Base-by-base conservation (phyloP, 1,140 invertebrate genomes). In the Papilio aristodemus region DNA sequence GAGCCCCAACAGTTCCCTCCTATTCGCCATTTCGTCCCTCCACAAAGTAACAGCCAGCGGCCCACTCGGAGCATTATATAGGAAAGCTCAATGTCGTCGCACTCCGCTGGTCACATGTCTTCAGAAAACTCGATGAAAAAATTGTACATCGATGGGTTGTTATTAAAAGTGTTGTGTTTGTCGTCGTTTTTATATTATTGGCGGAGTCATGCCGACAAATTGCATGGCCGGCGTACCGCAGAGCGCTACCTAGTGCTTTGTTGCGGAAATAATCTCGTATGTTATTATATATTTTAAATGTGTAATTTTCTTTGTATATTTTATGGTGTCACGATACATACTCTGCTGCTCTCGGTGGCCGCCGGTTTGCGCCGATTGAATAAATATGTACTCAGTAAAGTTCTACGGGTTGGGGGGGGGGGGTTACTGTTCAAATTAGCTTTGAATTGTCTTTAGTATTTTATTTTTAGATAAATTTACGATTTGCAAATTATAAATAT, bases 81-180 rank as follows among this genome's bases (percentile, higher is more conserved):
- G 38, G 11, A 2, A 22, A 14, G 60, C 46, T 72, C 75, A 80
- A 79, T 78, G 80, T 78, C 80, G 78, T 13, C 64, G 54, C 32
- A 27, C 27, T 62, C 36, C 36, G 36, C 36, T 17, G 36, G 9
- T 39, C 36, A 62, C 36, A 36, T 59, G 9, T 17, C 27, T 62
- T 58, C 32, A 27, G 57, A 25, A n/a, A 57, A 27, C 25, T 57
- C 27, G 25, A 57, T 5, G 57, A 58, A 27, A 32, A 58, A 58
- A 58, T 58, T 58, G 57, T 14, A 58, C 25, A 32, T 27, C 27
- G 27, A 54, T 32, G 13, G 57, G 57, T 36, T 32, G 57, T 58
- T 58, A 58, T 58, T 58, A 58, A 32, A 32, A 58, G 19, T 54
- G 25, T 58, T 58, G 13, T 58, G 27, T 58, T 58, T 58, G 57